phyloP scores from a whole-genome alignment of 2,113 vertebrate genomes.

The Furnarius figulus region DNA sequence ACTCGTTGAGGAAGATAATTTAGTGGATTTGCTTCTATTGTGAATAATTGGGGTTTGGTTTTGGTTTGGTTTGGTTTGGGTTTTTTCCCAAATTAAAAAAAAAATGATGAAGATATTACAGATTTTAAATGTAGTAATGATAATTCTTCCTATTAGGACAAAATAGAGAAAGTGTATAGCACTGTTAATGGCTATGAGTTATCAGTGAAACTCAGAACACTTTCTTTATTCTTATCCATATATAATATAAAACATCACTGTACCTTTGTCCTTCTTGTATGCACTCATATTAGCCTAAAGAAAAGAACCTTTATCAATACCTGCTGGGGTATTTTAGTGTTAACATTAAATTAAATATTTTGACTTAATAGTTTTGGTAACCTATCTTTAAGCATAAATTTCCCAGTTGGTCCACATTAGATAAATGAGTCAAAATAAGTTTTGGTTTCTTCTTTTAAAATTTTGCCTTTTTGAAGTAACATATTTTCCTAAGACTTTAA shows the following conservation, averaged over 20 bases:
- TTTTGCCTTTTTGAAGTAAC: background rate
- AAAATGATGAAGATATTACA: background rate
- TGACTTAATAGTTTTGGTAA: background rate
- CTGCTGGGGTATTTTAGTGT: background rate
- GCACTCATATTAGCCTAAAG: background rate
- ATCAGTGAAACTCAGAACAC: background rate
- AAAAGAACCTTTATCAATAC: background rate
- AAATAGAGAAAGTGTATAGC: background rate
- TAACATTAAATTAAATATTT: background rate
- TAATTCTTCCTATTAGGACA: background rate
- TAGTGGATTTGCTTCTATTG: background rate
- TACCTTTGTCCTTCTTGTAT: background rate
- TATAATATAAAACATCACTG: background rate
- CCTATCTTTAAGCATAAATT: background rate
- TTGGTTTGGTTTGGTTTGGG: no score
- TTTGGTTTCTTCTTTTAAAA: background rate
- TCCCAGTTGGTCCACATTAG: background rate
- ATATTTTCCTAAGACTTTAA: background rate
- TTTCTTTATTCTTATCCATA: background rate
- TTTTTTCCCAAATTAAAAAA: background rate
- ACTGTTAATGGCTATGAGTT: background rate
- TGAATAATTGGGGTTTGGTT: background rate
- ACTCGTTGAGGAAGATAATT: background rate
- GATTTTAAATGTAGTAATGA: background rate
- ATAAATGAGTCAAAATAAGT: background rate